phyloP scores from a whole-genome alignment of 2,113 vertebrate genomes.

The Nansenia antarctica region DNA sequence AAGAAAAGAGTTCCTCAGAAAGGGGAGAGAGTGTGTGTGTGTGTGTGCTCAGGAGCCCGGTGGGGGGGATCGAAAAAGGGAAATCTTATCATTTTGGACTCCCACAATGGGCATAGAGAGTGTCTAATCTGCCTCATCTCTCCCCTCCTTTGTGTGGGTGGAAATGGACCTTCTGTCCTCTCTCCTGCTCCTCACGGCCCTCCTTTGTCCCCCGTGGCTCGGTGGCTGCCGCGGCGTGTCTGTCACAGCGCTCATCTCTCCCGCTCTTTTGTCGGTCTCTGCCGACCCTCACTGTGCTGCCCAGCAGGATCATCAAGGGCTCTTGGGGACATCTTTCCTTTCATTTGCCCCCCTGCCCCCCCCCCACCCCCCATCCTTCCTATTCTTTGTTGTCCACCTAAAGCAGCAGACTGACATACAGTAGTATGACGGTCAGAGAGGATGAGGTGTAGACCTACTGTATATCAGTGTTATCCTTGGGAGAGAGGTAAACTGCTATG shows the following conservation, averaged over 20 bases:
- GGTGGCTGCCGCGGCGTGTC: constrained; percentile 60
- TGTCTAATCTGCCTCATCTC: constrained; percentile 70
- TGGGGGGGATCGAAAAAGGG: constrained; percentile 33
- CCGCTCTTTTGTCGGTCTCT: constrained; percentile 41
- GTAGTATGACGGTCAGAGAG: constrained; percentile 26
- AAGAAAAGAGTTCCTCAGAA: constrained; percentile 41
- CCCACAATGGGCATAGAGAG: constrained; percentile 67
- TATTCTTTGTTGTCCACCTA: constrained; percentile 35
- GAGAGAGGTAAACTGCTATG: constrained; percentile 43
- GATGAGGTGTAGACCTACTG: neutral
- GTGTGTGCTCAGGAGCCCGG: constrained; percentile 13
- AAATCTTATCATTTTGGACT: constrained; percentile 69
- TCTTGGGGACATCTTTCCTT: constrained; percentile 43
- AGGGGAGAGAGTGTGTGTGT: constrained; percentile 30
- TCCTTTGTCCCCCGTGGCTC: constrained; percentile 53
- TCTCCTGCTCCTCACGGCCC: constrained; percentile 47
- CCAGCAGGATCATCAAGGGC: constrained; percentile 40
- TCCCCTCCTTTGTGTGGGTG: constrained; percentile 63
- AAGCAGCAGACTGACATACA: constrained; percentile 28
- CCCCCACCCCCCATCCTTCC: constrained; percentile 16
- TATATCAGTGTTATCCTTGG: neutral
- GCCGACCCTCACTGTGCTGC: constrained; percentile 11
- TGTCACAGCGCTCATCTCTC: constrained; percentile 64
- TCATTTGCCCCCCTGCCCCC: constrained; percentile 38
- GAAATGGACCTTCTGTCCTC: constrained; percentile 71